Conservation (phyloP, 1,140 invertebrate genomes). For the Drosophila chauvacae region DNA sequence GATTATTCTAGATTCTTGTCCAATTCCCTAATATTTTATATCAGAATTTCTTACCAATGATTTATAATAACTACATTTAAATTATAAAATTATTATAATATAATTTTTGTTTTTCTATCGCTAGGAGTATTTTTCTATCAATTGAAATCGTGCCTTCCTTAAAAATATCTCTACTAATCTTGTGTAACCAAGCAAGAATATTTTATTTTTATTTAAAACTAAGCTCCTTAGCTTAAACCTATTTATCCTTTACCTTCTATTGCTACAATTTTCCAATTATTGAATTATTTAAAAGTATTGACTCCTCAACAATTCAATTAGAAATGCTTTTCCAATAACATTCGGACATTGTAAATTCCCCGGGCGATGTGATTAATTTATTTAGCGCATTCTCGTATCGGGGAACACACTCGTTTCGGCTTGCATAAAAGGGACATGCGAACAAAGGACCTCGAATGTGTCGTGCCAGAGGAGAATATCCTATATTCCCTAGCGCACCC, state of each 20-base stretch:
- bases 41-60: no score
- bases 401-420: conserved; percentile 12
- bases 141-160: no score
- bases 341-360: conserved; percentile 53
- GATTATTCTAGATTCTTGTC: no score
- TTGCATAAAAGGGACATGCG: conserved; percentile 57
- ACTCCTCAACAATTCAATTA: conserved; percentile 25
- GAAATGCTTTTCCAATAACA: conserved; percentile 37
- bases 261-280: neutral
- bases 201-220: neutral
- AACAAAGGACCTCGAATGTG: conserved; percentile 53
- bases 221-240: neutral
- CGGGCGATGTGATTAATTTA: conserved; percentile 65
- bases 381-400: conserved; percentile 39
- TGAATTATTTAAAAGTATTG: conserved; percentile 13
- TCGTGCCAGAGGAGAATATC: conserved; percentile 54
- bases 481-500: conserved; percentile 18
- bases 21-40: no score
- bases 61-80: no score
- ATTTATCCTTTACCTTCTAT: neutral
- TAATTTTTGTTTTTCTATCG: no score
- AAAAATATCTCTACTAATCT: no score
- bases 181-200: neutral
- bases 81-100: no score
- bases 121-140: no score